These are phyloP conservation scores for Drosophila melanocephala DNA, from an alignment of 2,888 invertebrate genomes.

Conservation along the genomic window DNA sequence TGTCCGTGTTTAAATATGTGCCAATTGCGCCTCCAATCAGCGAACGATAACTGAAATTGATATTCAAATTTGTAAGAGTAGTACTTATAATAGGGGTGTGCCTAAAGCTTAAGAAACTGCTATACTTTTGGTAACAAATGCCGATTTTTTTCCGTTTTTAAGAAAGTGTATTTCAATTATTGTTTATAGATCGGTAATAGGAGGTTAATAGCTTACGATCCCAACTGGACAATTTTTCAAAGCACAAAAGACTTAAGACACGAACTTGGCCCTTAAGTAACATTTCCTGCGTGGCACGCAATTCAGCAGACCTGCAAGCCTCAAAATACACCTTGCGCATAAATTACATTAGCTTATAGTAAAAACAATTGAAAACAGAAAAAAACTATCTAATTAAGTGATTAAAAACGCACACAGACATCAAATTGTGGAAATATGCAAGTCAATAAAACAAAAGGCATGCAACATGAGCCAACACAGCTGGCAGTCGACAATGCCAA, in stretches of 20 bases:
- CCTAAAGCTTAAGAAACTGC: neutral
- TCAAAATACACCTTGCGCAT: slow-evolving; percentile 61
- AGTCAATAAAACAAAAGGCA: slow-evolving; percentile 64
- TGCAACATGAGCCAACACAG: slow-evolving; percentile 45
- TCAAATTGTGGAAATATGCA: slow-evolving; percentile 70
- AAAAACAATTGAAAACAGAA: slow-evolving; percentile 65
- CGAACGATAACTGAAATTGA: neutral
- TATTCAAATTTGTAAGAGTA: slow-evolving; percentile 11
- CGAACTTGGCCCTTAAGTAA: slow-evolving; percentile 62
- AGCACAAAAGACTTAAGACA: slow-evolving; percentile 75
- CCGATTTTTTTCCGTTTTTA: neutral
- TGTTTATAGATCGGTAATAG: no score
- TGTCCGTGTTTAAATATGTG: slow-evolving; percentile 33
- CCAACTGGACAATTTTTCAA: neutral
- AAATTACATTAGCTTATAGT: slow-evolving; percentile 57
- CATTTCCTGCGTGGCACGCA: slow-evolving; percentile 67
- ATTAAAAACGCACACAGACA: slow-evolving; percentile 72
- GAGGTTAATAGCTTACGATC: no score
- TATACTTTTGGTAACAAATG: neutral
- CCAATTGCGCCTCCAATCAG: slow-evolving; percentile 25
- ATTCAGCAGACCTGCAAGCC: slow-evolving; percentile 12
- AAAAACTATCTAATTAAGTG: slow-evolving; percentile 76
- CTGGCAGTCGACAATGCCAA: slow-evolving; percentile 6
- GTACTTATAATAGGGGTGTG: slow-evolving; percentile 7
- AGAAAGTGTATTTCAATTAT: neutral